Evolutionary conservation across 2,113 vertebrate genomes (phyloP).

Genomic region (Zosterops borbonicus): DNA sequence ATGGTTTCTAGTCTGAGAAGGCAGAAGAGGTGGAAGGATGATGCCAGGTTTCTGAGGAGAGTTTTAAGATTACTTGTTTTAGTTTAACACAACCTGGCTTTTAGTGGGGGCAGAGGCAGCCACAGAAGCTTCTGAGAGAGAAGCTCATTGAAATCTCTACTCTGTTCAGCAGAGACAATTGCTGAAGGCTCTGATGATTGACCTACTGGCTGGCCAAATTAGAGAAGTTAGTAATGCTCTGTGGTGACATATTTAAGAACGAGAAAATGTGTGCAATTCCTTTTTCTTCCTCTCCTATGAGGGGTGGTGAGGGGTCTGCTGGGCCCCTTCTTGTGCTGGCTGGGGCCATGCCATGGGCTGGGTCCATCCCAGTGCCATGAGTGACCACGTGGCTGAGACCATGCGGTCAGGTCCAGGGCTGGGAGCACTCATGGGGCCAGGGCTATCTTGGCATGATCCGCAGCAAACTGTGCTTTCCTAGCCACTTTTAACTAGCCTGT

Average conservation of each 20-base stretch:
- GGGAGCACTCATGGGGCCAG: not conserved
- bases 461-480: not conserved
- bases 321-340: not conserved
- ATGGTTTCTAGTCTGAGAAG: not conserved
- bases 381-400: no score
- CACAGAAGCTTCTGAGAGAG: not conserved
- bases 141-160: not conserved
- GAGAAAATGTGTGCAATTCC: fast-evolving
- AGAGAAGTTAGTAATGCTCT: not conserved
- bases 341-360: not conserved
- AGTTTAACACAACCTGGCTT: not conserved
- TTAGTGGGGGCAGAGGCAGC: not conserved
- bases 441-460: fast-evolving
- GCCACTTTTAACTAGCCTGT: not conserved
- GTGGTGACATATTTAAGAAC: not conserved
- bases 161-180: not conserved
- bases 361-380: fast-evolving
- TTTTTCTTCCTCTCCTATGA: not conserved
- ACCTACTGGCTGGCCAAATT: not conserved
- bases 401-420: fast-evolving
- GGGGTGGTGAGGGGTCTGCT: no score
- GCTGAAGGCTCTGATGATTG: not conserved
- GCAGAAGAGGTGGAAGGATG: not conserved
- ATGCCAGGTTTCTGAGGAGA: not conserved
- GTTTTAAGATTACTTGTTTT: not conserved